Base-by-base conservation (phyloP, 2,797 vertebrate genomes). In the Sphenodon punctatus region DNA sequence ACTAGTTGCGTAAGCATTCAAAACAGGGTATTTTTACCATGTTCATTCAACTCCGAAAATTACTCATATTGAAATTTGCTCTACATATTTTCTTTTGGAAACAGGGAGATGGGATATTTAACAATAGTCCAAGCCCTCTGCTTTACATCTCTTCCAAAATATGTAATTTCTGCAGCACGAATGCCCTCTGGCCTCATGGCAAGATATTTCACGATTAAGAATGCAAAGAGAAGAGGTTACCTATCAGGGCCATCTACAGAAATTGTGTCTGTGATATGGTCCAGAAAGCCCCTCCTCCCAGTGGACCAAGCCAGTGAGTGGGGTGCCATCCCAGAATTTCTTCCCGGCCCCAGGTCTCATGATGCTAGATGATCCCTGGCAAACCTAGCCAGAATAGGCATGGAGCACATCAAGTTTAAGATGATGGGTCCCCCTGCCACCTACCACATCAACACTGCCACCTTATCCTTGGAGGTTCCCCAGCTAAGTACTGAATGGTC, bases 121-220 rank as follows among this genome's bases (percentile, higher is more conserved):
- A 27, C n/a, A 12, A 51, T 25, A 27, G 15, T n/a, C 7, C 23
- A 17, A 75, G 27, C 46, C 55, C 32, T 36, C 22, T 85, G 32
- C 36, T 41, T 56, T 20, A 0, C 5, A 56, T 41, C 27, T 55
- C 67, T 19, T 16, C 41, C 8, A 53, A 68, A 85, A 76, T 16
- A 34, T 67, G 14, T 7, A 38, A 67, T 30, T 19, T 27, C 0
- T 75, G 30, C 65, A 10, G 30, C 63, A 5, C 55, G 0, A 72
- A 42, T 9, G 13, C 23, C 49, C 14, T 36, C 55, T 8, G 30
- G 1, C 15, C 42, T 63, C 51, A 39, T 30, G 38, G 20, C 20
- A 49, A 49, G 63, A 80, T 75, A 80, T 30, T 63, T 55, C 73
- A n/a, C 36, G 55, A 58, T 4, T 27, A 17, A 30, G 30, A 27